Evolutionary conservation across 2,888 invertebrate genomes (phyloP).

Genomic region (Lamproptera curius): DNA sequence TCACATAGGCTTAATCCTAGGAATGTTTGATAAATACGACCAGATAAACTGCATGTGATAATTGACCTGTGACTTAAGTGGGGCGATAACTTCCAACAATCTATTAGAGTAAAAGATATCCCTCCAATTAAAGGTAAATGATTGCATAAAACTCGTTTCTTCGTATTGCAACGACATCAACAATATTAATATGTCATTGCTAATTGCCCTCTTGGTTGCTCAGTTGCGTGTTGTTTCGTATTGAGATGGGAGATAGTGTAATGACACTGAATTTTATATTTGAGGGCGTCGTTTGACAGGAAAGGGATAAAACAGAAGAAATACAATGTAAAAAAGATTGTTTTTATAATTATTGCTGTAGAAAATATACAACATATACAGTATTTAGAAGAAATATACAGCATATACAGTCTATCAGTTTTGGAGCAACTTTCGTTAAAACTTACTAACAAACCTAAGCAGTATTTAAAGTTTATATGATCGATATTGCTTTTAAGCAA

Average conservation of each 20-base stretch:
- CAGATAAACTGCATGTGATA: constrained; percentile 48
- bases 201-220: constrained; percentile 15
- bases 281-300: background rate
- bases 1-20: constrained; percentile 31
- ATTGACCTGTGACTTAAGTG: constrained; percentile 58
- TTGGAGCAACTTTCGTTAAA: no score
- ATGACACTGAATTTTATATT: constrained; percentile 4
- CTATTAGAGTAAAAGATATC: constrained; percentile 26
- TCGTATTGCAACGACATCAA: background rate
- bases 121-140: constrained; percentile 28
- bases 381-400: no score
- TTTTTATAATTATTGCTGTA: no score
- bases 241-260: constrained; percentile 8
- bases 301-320: background rate
- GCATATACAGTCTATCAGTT: no score
- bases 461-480: no score
- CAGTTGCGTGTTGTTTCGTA: constrained; percentile 7
- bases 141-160: constrained; percentile 18
- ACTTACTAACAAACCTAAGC: no score
- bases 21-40: constrained; percentile 49
- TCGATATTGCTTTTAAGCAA: no score
- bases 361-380: no score
- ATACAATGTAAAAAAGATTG: no score
- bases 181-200: constrained; percentile 17
- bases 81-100: constrained; percentile 37